A percentile compares a stretch with the other conserved stretches of the same genome.
Evolutionary conservation across 2,113 vertebrate species (phyloP).

Genomic region (Entosphenus tridentatus): DNA sequence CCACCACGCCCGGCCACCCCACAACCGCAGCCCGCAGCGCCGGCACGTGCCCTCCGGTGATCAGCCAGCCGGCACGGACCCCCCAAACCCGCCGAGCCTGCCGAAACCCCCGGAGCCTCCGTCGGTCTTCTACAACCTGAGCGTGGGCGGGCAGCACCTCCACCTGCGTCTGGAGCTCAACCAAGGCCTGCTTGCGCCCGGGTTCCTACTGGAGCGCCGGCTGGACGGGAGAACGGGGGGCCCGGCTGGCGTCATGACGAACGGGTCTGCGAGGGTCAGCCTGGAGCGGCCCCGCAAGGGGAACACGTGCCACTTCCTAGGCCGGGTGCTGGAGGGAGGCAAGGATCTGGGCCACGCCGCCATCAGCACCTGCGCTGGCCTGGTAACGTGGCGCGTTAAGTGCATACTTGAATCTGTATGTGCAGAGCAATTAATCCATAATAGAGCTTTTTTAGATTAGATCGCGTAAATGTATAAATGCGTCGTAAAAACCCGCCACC

Average conservation of each 20-base stretch:
- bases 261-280: conserved; percentile 18
- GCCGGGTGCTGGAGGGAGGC: conserved; percentile 33
- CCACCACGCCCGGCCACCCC: conserved; percentile 28
- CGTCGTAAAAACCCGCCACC: too few relatives aligned
- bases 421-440: too few relatives aligned
- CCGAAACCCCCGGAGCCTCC: conserved; percentile 8
- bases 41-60: background rate
- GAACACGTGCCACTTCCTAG: conserved; percentile 47
- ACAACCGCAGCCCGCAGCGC: conserved; percentile 26
- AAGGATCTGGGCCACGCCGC: conserved; percentile 31
- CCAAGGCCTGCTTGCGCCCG: conserved; percentile 37
- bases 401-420: too few relatives aligned
- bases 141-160: conserved; percentile 28
- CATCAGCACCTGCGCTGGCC: conserved; percentile 59
- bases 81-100: too few relatives aligned
- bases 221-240: conserved; percentile 18
- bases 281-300: background rate
- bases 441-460: too few relatives aligned
- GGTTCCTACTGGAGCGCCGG: conserved; percentile 48
- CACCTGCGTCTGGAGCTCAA: conserved; percentile 61
- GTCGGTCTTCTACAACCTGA: conserved; percentile 39
- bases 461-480: too few relatives aligned
- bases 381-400: conserved; percentile 32
- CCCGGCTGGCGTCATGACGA: conserved; percentile 12
- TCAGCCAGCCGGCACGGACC: too few relatives aligned